These are phyloP conservation scores for Leucoma salicis DNA, from an alignment of 2,888 invertebrate species.

Conservation along the genomic window DNA sequence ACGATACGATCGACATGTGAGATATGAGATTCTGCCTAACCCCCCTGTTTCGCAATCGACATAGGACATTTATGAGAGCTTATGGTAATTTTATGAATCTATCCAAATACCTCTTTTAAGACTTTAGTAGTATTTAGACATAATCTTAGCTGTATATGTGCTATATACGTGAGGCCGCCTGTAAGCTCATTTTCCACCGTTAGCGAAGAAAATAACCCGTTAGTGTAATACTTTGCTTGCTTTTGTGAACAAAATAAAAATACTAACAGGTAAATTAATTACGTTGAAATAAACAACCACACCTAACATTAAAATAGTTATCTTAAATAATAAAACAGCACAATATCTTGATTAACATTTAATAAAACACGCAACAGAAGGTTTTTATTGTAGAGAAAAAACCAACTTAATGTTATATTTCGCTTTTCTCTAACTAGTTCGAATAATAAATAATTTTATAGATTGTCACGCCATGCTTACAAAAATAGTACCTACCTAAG, in stretches of 20 bases:
- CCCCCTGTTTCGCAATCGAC: no score
- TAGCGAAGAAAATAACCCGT: no score
- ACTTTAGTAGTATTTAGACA: no score
- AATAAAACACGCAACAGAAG: conserved; percentile 37
- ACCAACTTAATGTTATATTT: conserved; percentile 9
- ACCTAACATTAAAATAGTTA: not conserved
- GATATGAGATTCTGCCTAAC: no score
- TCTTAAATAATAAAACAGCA: conserved; percentile 3
- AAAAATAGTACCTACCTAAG: conserved; percentile 32
- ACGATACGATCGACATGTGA: no score
- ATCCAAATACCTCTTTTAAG: no score
- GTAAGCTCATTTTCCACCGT: no score
- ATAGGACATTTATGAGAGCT: no score
- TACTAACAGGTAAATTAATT: not conserved
- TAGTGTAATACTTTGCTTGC: conserved; percentile 30
- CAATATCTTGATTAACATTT: conserved; percentile 18
- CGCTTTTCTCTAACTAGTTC: conserved; percentile 29
- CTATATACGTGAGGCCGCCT: no score
- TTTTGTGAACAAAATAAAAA: conserved; percentile 9
- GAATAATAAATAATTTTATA: conserved; percentile 38
- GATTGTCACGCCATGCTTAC: conserved; percentile 43
- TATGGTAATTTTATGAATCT: no score
- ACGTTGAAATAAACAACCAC: conserved; percentile 12
- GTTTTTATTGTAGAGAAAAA: conserved; percentile 31
- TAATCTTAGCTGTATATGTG: no score